Conservation (phyloP, 2,888 invertebrate species). For the Dolichopus griseipennis region DNA sequence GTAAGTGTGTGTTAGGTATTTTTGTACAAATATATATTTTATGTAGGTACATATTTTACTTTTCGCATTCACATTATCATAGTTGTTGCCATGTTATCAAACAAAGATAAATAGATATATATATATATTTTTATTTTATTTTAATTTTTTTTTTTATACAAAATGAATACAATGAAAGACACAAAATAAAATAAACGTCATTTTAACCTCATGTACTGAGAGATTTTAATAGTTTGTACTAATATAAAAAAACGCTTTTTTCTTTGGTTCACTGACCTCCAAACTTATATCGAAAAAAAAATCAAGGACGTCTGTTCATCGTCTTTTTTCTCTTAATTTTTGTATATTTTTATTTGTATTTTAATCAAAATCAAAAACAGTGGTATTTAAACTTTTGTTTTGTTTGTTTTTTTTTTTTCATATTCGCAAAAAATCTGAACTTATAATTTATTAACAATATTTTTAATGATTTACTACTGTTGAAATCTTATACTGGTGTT, state of each 20-base stretch:
- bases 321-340: background rate
- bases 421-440: too few species aligned
- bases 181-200: background rate
- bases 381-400: too few species aligned
- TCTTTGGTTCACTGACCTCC: background rate
- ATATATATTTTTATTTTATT: background rate
- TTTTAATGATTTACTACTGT: too few species aligned
- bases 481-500: too few species aligned
- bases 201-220: slow-evolving; percentile 2
- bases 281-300: background rate
- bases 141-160: background rate
- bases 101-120: background rate
- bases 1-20: too few species aligned
- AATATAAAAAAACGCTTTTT: background rate
- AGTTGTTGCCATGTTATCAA: slow-evolving; percentile 3
- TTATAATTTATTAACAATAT: too few species aligned
- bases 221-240: slow-evolving; percentile 6
- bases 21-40: too few species aligned
- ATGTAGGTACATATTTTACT: background rate
- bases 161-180: background rate
- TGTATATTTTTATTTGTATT: background rate
- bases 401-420: too few species aligned
- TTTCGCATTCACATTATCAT: background rate
- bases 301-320: slow-evolving; percentile 6
- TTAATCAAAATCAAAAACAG: background rate